phyloP scores from a whole-genome alignment of 2,113 vertebrate genomes.

The Tylochromis polylepis region DNA sequence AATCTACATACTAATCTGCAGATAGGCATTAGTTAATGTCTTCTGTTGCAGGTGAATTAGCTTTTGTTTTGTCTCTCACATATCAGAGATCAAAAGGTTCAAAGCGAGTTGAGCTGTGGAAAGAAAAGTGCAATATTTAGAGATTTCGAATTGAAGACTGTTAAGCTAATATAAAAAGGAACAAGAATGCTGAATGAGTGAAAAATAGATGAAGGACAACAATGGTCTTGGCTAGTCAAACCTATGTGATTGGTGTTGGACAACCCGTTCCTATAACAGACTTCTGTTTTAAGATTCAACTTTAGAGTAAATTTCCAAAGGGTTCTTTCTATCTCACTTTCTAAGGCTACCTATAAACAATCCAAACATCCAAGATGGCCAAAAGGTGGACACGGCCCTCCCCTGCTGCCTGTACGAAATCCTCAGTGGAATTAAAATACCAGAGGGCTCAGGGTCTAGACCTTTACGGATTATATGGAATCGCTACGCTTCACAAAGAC shows the following conservation, averaged over 20 bases:
- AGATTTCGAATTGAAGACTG: not conserved
- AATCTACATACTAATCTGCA: not conserved
- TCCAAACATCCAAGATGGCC: not conserved
- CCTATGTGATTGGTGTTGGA: not conserved
- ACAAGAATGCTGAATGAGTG: not conserved
- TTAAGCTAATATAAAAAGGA: not conserved
- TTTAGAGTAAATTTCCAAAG: not conserved
- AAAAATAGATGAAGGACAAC: not conserved
- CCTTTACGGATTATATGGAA: not conserved
- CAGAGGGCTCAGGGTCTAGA: conserved; percentile 7
- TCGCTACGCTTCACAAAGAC: not conserved
- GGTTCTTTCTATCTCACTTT: not conserved
- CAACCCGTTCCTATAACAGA: not conserved
- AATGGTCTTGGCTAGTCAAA: not conserved
- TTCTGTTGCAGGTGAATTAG: not conserved
- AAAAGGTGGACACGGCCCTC: not conserved
- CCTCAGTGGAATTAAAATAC: conserved; percentile 21
- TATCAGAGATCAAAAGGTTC: not conserved
- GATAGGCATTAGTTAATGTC: not conserved
- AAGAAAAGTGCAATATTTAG: not conserved
- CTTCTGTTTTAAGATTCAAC: not conserved
- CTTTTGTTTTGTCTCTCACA: not conserved
- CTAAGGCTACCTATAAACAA: not conserved
- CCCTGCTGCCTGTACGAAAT: not conserved
- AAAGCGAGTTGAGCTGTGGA: not conserved